These are phyloP conservation scores for Podiceps cristatus DNA, from an alignment of 2,113 vertebrate species.

Conservation along the genomic window DNA sequence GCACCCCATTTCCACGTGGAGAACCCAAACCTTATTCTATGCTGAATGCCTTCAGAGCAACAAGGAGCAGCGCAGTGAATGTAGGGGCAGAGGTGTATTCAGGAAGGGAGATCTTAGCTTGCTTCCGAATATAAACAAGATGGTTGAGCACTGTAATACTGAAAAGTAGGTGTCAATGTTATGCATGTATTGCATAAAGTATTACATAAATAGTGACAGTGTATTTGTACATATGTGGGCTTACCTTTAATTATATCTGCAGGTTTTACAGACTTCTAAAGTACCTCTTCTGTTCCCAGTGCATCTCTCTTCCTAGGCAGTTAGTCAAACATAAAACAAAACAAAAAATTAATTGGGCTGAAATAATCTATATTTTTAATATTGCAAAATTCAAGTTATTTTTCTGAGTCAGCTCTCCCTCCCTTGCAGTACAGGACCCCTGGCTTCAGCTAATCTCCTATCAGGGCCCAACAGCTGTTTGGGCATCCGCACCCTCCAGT, in stretches of 20 bases:
- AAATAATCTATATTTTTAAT: not conserved
- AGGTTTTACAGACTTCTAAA: not conserved
- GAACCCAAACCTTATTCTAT: not conserved
- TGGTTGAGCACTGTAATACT: not conserved
- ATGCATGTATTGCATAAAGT: not conserved
- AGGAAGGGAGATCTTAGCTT: not conserved
- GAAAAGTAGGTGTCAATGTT: not conserved
- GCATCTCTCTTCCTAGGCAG: not conserved
- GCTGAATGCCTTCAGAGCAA: not conserved
- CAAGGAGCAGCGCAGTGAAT: not conserved
- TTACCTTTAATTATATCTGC: slow-evolving; percentile 13
- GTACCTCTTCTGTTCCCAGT: not conserved
- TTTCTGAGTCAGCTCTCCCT: not conserved
- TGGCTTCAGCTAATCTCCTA: slow-evolving; percentile 36
- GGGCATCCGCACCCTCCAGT: not conserved
- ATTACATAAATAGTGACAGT: not conserved
- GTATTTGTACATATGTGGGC: not conserved
- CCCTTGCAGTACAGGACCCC: not conserved
- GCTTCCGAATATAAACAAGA: not conserved
- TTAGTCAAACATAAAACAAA: not conserved
- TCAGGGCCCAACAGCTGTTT: not conserved
- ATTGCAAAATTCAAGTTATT: not conserved
- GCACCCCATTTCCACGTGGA: accelerated
- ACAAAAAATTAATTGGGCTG: not conserved
- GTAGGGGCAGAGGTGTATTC: not conserved